Evolutionary conservation across 2,797 vertebrate genomes (phyloP).

Genomic region (Acanthurus lineatus): DNA sequence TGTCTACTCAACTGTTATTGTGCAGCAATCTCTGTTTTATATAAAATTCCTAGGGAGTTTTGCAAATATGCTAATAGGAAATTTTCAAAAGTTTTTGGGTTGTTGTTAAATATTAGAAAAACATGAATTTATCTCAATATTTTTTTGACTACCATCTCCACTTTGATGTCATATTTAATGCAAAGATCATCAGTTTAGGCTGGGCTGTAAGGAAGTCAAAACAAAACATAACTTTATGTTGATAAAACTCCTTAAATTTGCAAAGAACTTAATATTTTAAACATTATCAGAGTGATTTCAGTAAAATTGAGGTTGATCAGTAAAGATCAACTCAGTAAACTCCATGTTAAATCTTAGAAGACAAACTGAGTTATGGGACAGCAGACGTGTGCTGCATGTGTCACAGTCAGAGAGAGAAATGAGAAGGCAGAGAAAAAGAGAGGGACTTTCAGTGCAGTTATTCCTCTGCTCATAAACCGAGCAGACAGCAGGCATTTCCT

Average conservation of each 20-base stretch:
- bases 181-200: neutral
- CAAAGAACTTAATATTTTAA: neutral
- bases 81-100: no score
- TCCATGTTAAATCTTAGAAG: neutral
- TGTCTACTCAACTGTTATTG: no score
- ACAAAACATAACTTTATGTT: neutral
- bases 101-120: no score
- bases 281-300: neutral
- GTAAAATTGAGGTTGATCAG: neutral
- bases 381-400: constrained; percentile 15
- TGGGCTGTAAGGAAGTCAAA: neutral
- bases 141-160: no score
- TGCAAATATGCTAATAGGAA: no score
- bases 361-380: neutral
- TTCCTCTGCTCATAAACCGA: constrained; percentile 67
- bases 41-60: neutral
- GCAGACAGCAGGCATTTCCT: constrained; percentile 83
- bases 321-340: neutral
- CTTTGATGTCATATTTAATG: neutral
- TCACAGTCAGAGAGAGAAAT: constrained; percentile 53
- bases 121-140: no score
- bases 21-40: no score
- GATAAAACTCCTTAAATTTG: neutral
- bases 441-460: constrained; percentile 50
- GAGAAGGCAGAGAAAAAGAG: constrained; percentile 43